Conservation (phyloP, 2,113 vertebrate species). For the Sprattus sprattus region DNA sequence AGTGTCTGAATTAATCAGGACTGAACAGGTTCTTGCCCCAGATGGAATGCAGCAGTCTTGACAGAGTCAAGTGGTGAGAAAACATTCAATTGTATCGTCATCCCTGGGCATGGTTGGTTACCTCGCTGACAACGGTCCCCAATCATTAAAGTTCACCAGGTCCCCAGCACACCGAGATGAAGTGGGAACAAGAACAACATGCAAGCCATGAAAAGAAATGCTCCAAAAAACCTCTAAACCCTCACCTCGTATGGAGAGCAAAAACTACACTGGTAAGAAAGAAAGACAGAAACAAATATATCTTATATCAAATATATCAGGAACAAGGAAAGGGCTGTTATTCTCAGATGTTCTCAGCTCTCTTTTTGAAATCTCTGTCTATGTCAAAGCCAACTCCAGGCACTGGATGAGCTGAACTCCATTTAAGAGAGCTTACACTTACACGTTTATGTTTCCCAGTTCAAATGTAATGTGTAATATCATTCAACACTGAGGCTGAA, state of each 20-base stretch:
- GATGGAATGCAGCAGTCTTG: not conserved
- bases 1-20: conserved; percentile 31
- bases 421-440: no score
- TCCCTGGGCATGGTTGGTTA: not conserved
- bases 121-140: not conserved
- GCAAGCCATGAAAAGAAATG: not conserved
- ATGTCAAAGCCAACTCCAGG: no score
- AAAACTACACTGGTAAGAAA: not conserved
- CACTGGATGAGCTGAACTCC: no score
- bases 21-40: conserved; percentile 13
- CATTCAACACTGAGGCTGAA: not conserved
- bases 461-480: not conserved
- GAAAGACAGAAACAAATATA: not conserved
- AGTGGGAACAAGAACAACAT: not conserved
- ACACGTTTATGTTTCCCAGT: not conserved
- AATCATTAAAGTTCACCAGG: conserved; percentile 17
- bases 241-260: no score
- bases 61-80: conserved; percentile 6
- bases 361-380: no score
- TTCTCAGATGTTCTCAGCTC: no score
- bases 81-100: conserved; percentile 3
- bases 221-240: not conserved
- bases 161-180: not conserved
- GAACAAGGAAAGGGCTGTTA: no score
- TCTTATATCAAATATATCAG: no score